Percentiles rank a stretch among this genome's conserved stretches.
phyloP scores from a whole-genome alignment of 1,140 invertebrate species.

The Triops cancriformis region DNA sequence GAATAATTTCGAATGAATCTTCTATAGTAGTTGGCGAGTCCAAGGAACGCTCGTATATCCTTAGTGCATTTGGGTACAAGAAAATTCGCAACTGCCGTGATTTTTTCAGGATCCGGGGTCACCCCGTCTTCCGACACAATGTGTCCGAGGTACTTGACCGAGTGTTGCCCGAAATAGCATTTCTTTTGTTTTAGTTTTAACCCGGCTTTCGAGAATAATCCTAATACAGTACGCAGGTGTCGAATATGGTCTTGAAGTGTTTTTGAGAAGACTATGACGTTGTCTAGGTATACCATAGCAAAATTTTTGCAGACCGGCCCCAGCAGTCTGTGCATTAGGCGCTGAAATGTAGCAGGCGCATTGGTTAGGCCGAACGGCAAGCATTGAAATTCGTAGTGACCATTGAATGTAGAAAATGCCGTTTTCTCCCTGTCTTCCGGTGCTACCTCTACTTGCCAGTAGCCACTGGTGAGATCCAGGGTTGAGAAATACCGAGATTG shows the following conservation, averaged over 20 bases:
- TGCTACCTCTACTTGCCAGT: conserved; percentile 40
- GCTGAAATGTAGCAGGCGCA: conserved; percentile 39
- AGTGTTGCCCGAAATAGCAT: conserved; percentile 33
- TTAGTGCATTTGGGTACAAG: conserved; percentile 34
- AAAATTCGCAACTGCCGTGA: conserved; percentile 35
- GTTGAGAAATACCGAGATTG: too few species aligned
- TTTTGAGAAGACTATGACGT: conserved; percentile 43
- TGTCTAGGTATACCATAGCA: conserved; percentile 49
- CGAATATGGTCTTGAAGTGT: conserved; percentile 33
- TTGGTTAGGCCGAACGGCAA: too few species aligned
- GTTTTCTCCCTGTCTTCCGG: conserved; percentile 37
- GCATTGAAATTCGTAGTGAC: conserved; percentile 39
- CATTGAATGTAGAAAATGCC: conserved; percentile 39
- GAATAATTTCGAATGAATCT: too few species aligned
- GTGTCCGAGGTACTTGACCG: conserved; percentile 39
- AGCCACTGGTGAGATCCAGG: too few species aligned
- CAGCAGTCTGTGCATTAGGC: conserved; percentile 38
- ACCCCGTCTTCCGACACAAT: conserved; percentile 36
- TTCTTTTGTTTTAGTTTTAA: conserved; percentile 34
- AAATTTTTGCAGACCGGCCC: background rate
- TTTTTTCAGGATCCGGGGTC: conserved; percentile 37
- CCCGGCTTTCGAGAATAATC: conserved; percentile 22
- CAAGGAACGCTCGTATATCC: too few species aligned
- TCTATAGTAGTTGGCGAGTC: too few species aligned
- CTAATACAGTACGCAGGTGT: conserved; percentile 30